These are phyloP conservation scores for Drosophila pegasa DNA, from an alignment of 2,888 invertebrate genomes.

Conservation along the genomic window DNA sequence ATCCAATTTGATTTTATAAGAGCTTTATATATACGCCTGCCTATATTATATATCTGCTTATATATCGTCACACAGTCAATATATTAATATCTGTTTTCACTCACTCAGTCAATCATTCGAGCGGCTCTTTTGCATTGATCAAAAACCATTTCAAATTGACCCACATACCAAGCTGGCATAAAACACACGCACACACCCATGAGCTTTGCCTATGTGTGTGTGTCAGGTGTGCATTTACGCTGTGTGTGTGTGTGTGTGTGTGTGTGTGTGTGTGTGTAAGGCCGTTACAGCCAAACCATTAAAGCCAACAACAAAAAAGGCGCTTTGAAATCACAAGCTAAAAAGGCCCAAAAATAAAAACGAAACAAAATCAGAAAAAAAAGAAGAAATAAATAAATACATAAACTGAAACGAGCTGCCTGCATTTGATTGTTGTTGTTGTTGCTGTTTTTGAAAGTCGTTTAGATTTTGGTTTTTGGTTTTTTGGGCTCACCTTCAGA, in stretches of 20 bases:
- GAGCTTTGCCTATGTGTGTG: conserved; percentile 4
- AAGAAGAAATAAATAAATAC: conserved; percentile 34
- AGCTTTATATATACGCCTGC: background rate
- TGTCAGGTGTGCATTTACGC: conserved; percentile 59
- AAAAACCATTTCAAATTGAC: conserved; percentile 76
- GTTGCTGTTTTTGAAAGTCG: conserved; percentile 66
- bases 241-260: conserved; percentile 53
- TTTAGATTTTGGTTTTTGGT: conserved; percentile 50
- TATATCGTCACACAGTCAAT: conserved; percentile 13
- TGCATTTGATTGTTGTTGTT: conserved; percentile 53
- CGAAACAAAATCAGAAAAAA: conserved; percentile 17
- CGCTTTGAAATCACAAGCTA: conserved; percentile 51
- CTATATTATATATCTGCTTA: background rate
- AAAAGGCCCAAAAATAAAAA: conserved; percentile 31
- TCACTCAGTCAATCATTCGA: conserved; percentile 49
- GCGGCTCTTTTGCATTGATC: conserved; percentile 61
- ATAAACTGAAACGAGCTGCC: conserved; percentile 58
- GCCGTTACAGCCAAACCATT: conserved; percentile 53
- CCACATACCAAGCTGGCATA: conserved; percentile 78
- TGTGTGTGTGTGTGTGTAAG: conserved; percentile 58
- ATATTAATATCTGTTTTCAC: conserved; percentile 18
- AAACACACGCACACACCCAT: background rate
- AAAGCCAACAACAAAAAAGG: conserved; percentile 53
- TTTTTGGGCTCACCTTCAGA: conserved; percentile 46
- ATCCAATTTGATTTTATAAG: background rate